Percentiles rank a stretch among this genome's conserved stretches.
Conservation (phyloP, 2,888 invertebrate species). For the Zhuqinia jingwanae region DNA sequence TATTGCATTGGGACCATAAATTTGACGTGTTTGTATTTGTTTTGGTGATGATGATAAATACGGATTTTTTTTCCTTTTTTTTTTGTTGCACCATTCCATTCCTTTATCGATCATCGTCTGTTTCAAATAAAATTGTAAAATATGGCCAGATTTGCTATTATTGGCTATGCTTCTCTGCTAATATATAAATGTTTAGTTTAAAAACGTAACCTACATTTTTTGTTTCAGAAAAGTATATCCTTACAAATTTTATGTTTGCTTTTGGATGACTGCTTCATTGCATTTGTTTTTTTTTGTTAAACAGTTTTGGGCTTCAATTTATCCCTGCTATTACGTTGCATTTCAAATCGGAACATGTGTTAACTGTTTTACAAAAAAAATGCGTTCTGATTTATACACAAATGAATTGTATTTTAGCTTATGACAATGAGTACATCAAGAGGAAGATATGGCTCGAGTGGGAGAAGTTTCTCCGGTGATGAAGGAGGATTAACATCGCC, state of each 20-base stretch:
- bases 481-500: conserved; percentile 67
- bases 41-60: neutral
- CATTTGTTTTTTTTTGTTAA: neutral
- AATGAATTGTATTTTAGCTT: conserved; percentile 43
- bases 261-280: neutral
- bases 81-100: neutral
- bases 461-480: conserved; percentile 75
- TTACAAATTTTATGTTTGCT: no score
- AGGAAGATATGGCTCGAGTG: conserved; percentile 76
- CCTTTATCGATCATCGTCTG: neutral
- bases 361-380: neutral
- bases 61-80: neutral
- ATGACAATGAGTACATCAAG: conserved; percentile 77
- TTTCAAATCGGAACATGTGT: neutral
- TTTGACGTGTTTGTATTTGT: neutral
- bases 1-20: conserved; percentile 1
- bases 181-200: neutral
- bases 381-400: no score
- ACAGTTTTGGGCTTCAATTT: neutral
- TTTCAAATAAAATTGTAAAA: conserved; percentile 1
- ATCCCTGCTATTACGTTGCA: conserved; percentile 24
- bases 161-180: neutral
- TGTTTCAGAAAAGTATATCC: no score
- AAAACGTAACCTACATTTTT: neutral
- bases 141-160: neutral